phyloP scores from a whole-genome alignment of 2,797 vertebrate genomes.

The Streptopelia turtur region DNA sequence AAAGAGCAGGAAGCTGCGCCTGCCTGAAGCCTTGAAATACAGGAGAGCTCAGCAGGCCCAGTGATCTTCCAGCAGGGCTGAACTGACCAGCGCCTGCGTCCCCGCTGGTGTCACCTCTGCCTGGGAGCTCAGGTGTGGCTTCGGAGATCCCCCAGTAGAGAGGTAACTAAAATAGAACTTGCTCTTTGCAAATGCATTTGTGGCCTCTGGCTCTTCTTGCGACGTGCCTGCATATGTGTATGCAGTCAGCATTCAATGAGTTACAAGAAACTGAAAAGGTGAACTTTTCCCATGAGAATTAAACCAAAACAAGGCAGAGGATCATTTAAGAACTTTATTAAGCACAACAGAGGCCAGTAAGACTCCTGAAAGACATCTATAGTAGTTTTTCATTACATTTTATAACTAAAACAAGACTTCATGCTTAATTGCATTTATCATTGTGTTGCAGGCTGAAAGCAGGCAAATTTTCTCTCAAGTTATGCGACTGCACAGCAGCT shows the following conservation, averaged over 20 bases:
- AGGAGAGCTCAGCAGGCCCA: too few species aligned
- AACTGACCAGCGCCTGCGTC: too few species aligned
- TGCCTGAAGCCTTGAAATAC: too few species aligned
- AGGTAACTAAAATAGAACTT: too few species aligned
- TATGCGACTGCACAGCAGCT: accelerated
- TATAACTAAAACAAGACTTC: background rate
- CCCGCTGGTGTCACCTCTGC: too few species aligned
- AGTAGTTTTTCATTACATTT: background rate
- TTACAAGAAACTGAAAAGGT: background rate
- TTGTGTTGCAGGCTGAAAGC: background rate
- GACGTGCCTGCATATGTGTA: too few species aligned
- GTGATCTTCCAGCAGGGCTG: too few species aligned
- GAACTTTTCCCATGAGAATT: background rate
- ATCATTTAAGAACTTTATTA: background rate
- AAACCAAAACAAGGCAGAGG: background rate
- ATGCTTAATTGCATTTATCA: background rate
- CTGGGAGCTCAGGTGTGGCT: too few species aligned
- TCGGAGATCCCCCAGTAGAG: too few species aligned
- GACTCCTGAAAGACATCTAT: background rate
- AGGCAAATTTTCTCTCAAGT: background rate
- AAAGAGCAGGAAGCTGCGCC: too few species aligned
- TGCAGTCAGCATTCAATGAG: background rate
- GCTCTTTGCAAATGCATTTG: too few species aligned
- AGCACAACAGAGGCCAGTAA: background rate
- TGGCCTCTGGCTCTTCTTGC: too few species aligned